phyloP scores from a whole-genome alignment of 2,888 invertebrate genomes.

The Eristalis pertinax region DNA sequence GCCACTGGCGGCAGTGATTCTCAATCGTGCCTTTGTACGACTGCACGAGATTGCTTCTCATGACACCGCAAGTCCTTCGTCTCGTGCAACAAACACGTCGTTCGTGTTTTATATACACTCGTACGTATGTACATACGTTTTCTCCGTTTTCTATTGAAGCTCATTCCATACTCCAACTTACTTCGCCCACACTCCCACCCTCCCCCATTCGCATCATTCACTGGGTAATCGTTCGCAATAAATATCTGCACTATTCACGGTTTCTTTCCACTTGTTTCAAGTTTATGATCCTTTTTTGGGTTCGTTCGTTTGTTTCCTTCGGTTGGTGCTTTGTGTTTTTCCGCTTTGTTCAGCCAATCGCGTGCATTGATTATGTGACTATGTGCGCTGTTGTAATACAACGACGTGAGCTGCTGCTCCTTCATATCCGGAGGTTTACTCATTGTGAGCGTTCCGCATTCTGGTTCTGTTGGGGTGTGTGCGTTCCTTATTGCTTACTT shows the following conservation, averaged over 20 bases:
- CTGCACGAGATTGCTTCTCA: conserved; percentile 57
- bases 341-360: conserved; percentile 63
- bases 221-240: conserved; percentile 52
- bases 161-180: background rate
- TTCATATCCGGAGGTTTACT: conserved; percentile 38
- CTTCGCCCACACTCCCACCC: background rate
- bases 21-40: conserved; percentile 49
- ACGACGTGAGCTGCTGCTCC: conserved; percentile 43
- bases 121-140: conserved; percentile 4
- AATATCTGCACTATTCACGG: conserved; percentile 52
- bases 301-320: conserved; percentile 8
- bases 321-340: conserved; percentile 20
- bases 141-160: conserved; percentile 1
- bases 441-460: conserved; percentile 3
- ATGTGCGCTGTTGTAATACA: conserved; percentile 30
- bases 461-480: conserved; percentile 12
- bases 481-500: conserved; percentile 49
- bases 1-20: conserved; percentile 36
- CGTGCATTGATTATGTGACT: conserved; percentile 66
- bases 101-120: conserved; percentile 32
- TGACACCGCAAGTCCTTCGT: conserved; percentile 55
- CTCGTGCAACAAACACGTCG: conserved; percentile 29
- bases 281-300: conserved; percentile 39
- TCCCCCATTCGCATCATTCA: background rate
- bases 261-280: conserved; percentile 38